Evolutionary conservation across 2,888 invertebrate species (phyloP).

Genomic region (Steinernema hermaphroditum): DNA sequence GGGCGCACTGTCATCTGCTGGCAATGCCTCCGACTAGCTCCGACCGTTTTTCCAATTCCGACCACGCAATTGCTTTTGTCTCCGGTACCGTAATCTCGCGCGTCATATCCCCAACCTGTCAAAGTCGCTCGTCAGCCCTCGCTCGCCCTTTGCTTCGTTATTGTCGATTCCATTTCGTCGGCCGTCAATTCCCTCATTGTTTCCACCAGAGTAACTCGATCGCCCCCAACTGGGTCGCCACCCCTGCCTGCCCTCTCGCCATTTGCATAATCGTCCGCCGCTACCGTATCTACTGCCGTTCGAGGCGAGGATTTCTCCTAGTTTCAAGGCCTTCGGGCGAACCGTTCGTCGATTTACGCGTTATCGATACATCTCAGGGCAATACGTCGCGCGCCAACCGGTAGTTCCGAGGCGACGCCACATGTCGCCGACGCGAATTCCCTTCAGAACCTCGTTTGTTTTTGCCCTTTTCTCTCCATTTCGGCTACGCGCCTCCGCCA

Average conservation of each 20-base stretch:
- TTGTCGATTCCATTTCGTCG: slow-evolving; percentile 9
- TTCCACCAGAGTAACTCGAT: slow-evolving; percentile 8
- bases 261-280: not conserved
- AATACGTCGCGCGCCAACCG: slow-evolving; percentile 11
- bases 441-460: no score
- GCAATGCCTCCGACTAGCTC: no score
- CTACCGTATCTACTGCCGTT: slow-evolving; percentile 5
- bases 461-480: no score
- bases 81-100: no score
- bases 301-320: not conserved
- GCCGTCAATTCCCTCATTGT: slow-evolving; percentile 6
- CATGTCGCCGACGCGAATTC: not conserved
- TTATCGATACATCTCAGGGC: slow-evolving; percentile 24
- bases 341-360: slow-evolving; percentile 11
- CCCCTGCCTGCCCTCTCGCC: not conserved
- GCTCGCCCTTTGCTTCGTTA: slow-evolving; percentile 2
- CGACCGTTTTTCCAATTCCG: no score
- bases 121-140: not conserved
- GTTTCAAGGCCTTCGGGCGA: slow-evolving; percentile 26
- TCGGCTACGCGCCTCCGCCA: no score
- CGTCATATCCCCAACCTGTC: not conserved
- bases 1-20: no score
- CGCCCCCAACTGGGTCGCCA: slow-evolving; percentile 16
- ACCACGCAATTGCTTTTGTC: no score
- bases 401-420: slow-evolving; percentile 4